Evolutionary conservation across 2,797 vertebrate genomes (phyloP), one percentile per base, ranked within the genome.

Genomic region (Lacerta agilis): DNA sequence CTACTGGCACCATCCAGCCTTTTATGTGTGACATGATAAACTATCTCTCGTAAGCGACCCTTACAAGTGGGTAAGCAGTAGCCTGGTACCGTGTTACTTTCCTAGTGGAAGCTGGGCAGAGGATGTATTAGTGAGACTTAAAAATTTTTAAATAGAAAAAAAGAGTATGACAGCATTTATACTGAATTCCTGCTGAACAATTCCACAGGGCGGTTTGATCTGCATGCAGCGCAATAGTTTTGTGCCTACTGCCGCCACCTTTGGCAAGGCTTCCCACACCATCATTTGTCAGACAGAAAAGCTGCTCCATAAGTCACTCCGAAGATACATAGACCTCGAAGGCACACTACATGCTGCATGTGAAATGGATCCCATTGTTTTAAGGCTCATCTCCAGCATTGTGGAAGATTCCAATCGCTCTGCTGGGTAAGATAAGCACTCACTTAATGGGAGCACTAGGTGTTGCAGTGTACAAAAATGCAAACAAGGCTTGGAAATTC

Each of bases 271-370:
- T 38, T 64, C 91, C 72, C 87, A 82, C 71, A n/a, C 61, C 71
- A 94, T 94, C 71, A 76, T 94, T 95, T 96, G 92, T 95, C 88
- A 91, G 89, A 82, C 4, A 83, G 7, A 87, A 75, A 94, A 80
- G 58, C 82, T 91, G 87, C 88, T 83, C 78, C 55, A 11, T 87
- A 90, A 91, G 17, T 92, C 91, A 87, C 25, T 55, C 73, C 2
- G 77, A 82, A 49, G 80, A 88, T 88, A 83, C 55, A 85, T n/a
- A 33, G 67, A 43, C 79, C 71, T 92, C 82, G 49, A 88, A 92
- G 87, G 80, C 49, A 58, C 15, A 84, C 33, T 41, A n/a, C 0
- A 0, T 87, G 76, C 55, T 83, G 79, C 29, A 90, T 38, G 64
- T 55, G 17, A 92, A 93, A 87, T 1, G 43, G 61, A 29, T 49